Evolutionary conservation across 2,113 vertebrate genomes (phyloP).

Genomic region (Spea bombifrons): DNA sequence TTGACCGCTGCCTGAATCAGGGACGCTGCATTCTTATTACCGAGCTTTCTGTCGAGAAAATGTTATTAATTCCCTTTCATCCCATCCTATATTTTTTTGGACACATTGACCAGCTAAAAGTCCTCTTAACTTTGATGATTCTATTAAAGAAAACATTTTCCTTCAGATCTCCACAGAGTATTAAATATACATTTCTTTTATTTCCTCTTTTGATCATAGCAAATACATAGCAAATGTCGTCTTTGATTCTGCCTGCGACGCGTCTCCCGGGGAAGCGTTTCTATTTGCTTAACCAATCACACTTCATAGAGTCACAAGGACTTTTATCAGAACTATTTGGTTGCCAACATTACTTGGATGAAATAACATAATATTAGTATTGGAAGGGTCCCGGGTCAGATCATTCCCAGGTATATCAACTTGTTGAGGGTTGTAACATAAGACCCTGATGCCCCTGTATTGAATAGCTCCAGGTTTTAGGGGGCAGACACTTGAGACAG

Average conservation of each 20-base stretch:
- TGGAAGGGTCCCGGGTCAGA: too few species aligned
- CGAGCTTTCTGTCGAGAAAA: background rate
- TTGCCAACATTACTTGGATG: too few species aligned
- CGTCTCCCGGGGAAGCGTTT: background rate
- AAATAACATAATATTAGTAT: too few species aligned
- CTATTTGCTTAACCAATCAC: too few species aligned
- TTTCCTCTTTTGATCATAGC: background rate
- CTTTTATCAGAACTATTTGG: too few species aligned
- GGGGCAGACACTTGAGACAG: too few species aligned
- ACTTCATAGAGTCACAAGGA: too few species aligned
- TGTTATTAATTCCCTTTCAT: background rate
- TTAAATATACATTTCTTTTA: background rate
- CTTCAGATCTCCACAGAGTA: background rate
- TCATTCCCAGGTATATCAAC: too few species aligned
- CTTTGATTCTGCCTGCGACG: background rate
- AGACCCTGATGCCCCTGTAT: too few species aligned
- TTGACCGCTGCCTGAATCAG: too few species aligned
- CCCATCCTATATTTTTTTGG: background rate
- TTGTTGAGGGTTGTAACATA: too few species aligned
- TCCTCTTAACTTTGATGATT: background rate
- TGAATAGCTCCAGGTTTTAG: too few species aligned
- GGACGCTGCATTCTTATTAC: background rate
- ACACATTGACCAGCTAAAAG: background rate
- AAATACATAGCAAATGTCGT: background rate
- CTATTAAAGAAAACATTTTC: background rate